Evolutionary conservation across 2,888 invertebrate species (phyloP).

Genomic region (Priocnemis perturbator): DNA sequence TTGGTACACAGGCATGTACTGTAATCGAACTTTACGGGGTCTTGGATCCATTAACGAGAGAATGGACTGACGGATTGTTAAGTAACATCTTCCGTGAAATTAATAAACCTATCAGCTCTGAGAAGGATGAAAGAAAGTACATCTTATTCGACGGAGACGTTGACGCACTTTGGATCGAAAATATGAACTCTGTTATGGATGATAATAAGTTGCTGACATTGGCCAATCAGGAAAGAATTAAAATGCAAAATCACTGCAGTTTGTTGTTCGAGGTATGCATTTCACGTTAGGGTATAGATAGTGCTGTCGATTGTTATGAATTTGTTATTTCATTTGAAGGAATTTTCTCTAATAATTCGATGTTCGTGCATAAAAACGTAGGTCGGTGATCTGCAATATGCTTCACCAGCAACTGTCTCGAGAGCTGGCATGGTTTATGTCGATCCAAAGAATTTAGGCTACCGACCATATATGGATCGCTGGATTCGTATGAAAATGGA

Average conservation of each 20-base stretch:
- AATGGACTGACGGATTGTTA: slow-evolving; percentile 95
- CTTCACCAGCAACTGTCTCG: slow-evolving; percentile 95
- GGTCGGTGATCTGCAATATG: slow-evolving; percentile 92
- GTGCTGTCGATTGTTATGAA: not conserved
- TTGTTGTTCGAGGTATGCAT: slow-evolving; percentile 86
- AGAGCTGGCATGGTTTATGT: slow-evolving; percentile 96
- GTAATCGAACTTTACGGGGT: slow-evolving; percentile 93
- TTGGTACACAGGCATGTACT: slow-evolving; percentile 83
- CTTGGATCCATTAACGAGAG: slow-evolving; percentile 88
- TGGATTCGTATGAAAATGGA: slow-evolving; percentile 82
- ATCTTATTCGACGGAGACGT: slow-evolving; percentile 96
- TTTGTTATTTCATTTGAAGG: no score
- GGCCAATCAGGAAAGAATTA: slow-evolving; percentile 92
- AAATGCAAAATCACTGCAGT: slow-evolving; percentile 87
- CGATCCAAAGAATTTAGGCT: slow-evolving; percentile 93
- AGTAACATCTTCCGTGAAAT: slow-evolving; percentile 94
- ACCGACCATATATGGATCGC: slow-evolving; percentile 89
- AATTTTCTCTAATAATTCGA: no score
- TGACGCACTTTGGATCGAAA: slow-evolving; percentile 96
- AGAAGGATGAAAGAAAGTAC: slow-evolving; percentile 85
- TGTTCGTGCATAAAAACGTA: slow-evolving; percentile 53
- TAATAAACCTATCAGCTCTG: slow-evolving; percentile 82
- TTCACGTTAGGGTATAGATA: not conserved
- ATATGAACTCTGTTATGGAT: slow-evolving; percentile 98
- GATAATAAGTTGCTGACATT: slow-evolving; percentile 93